Conservation (phyloP, 2,113 vertebrate genomes). For the Ochotona curzoniae region DNA sequence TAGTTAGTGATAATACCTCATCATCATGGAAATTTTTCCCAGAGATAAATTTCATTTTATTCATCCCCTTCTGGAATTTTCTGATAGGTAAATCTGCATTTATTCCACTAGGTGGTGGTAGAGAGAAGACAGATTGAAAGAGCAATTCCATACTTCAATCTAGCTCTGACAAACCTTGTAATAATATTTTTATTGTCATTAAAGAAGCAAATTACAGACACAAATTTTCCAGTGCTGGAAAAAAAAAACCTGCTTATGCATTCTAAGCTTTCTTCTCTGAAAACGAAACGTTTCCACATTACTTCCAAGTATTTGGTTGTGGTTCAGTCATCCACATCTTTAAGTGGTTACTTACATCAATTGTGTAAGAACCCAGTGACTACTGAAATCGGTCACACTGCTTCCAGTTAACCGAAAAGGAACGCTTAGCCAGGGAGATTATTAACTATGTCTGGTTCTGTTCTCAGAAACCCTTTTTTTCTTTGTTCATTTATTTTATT, state of each 20-base stretch:
- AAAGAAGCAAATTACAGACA: slow-evolving; percentile 1
- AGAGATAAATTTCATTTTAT: background rate
- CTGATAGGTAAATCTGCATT: background rate
- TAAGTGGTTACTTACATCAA: background rate
- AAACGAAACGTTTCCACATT: background rate
- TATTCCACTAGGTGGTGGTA: slow-evolving; percentile 72
- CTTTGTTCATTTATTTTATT: background rate
- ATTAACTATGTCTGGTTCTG: background rate
- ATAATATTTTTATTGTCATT: background rate
- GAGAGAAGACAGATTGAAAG: background rate
- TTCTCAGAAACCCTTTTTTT: background rate
- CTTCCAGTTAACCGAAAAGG: background rate
- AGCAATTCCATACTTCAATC: background rate
- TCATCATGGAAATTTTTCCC: background rate
- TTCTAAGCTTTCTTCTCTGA: slow-evolving; percentile 52
- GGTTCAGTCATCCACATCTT: background rate
- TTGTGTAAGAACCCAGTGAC: background rate
- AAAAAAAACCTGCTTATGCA: background rate
- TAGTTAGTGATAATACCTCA: background rate
- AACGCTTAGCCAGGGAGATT: background rate
- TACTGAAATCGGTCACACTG: background rate
- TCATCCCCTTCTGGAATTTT: background rate
- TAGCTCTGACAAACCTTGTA: background rate
- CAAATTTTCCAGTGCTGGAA: background rate
- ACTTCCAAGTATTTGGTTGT: background rate